These are phyloP conservation scores for Limnothrissa miodon DNA, from an alignment of 2,113 vertebrate species.

Conservation along the genomic window DNA sequence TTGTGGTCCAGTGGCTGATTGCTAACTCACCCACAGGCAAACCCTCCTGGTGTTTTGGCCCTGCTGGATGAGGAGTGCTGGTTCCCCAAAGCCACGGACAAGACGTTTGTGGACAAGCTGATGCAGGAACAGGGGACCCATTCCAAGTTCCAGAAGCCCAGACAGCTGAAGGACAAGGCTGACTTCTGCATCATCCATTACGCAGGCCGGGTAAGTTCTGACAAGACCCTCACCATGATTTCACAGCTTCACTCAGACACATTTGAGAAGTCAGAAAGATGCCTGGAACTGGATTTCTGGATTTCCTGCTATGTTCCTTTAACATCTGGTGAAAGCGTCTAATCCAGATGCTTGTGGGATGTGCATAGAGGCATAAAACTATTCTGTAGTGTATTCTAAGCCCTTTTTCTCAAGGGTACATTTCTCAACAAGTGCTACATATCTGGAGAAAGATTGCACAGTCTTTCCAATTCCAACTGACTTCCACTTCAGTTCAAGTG, in stretches of 20 bases:
- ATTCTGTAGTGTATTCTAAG: background rate
- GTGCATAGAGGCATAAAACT: background rate
- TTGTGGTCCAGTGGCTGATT: background rate
- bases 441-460: background rate
- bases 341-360: background rate
- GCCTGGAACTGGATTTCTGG: background rate
- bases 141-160: conserved; percentile 93
- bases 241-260: background rate
- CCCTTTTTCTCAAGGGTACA: background rate
- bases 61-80: conserved; percentile 97
- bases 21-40: conserved; percentile 72
- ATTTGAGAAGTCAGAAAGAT: background rate
- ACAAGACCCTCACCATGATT: background rate
- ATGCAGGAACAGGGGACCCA: conserved; percentile 96
- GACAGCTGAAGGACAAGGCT: conserved; percentile 94
- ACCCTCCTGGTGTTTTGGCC: conserved; percentile 91
- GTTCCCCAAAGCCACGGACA: conserved; percentile 99
- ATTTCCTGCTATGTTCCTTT: background rate
- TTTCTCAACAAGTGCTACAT: background rate
- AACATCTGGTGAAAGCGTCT: background rate
- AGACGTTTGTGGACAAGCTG: conserved; percentile 94
- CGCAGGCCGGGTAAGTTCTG: conserved; percentile 83
- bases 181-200: conserved; percentile 99
- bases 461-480: background rate
- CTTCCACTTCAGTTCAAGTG: background rate